phyloP scores from a whole-genome alignment of 2,888 invertebrate genomes.

The Plusia festucae region DNA sequence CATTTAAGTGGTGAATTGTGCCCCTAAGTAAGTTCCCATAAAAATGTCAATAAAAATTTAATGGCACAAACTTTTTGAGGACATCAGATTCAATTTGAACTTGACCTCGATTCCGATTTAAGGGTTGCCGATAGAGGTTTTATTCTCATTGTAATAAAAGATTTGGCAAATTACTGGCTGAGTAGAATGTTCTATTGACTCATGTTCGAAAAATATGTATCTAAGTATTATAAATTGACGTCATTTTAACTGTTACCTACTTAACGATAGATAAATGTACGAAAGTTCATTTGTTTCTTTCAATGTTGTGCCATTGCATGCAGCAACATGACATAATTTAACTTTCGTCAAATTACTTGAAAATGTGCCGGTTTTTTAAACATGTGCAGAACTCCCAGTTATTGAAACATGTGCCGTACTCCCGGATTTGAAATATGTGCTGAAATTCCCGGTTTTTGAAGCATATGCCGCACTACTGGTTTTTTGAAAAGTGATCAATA shows the following conservation, averaged over 20 bases:
- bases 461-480: no score
- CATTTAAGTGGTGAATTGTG: constrained; percentile 30
- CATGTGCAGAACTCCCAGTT: no score
- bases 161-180: neutral
- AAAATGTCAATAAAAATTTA: constrained; percentile 49
- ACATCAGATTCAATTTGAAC: constrained; percentile 43
- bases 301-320: no score
- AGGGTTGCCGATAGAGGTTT: constrained; percentile 32
- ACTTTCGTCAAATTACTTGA: no score
- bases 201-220: neutral
- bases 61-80: constrained; percentile 45
- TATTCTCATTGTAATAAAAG: neutral
- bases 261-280: no score
- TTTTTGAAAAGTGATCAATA: no score
- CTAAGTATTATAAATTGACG: neutral
- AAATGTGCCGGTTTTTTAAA: no score
- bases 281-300: no score
- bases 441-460: no score
- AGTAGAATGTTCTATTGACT: neutral
- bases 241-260: neutral
- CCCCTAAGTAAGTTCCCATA: constrained; percentile 30
- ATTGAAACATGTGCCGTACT: no score
- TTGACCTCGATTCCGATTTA: constrained; percentile 56
- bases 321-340: no score
- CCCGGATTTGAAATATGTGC: no score